Base-by-base conservation (phyloP, 30 jellyfish, hydroid and myxozoan species). In the Hydractinia symbiolongicarpus region DNA sequence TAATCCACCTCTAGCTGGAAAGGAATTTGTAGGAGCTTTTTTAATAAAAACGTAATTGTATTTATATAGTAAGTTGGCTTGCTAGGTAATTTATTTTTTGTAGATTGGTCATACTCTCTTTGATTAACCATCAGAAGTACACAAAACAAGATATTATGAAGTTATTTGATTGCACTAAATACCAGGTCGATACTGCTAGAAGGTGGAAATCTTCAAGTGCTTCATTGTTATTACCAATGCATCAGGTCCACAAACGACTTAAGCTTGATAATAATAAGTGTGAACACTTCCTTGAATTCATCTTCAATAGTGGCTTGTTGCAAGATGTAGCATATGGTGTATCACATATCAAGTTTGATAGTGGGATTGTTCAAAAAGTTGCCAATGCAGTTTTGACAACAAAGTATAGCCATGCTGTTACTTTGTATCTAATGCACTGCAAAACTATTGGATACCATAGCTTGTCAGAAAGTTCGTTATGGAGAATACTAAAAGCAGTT, bases 301-400 rank as follows among this genome's bases (percentile, higher is more conserved):
- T 68, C 13, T 68, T 68, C 78, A 68, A 68, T 50, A 68, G 78
- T 68, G 78, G 78, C 40, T 30, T 68, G 50, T 50, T 68, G 51
- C 40, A 68, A 11, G 78, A 68, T 68, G 78, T 68, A 10, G 78
- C 53, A 68, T 68, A 68, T 30, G 78, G 78, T 10, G 81, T 54
- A 5, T 19, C 52, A 19, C 30, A 9, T 21, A 7, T 72, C 30
- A 20, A 21, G 61, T 72, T 6, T 72, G 81, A 19, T 13, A 72
- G 61, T 72, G 81, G 69, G 30, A 44, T 20, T 21, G 61, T 19
- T 19, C 61, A 72, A 20, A 13, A 72, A n/a, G 67, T 72, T n/a
- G 81, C 69, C 9, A 55, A 54, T 72, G 81, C 81, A 52, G 55
- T 19, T 19, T 50, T 72, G 50, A 72, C 81, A 72, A 50, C 81